Evolutionary conservation across 2,797 vertebrate species (phyloP), one percentile per base, ranked within the genome.

Genomic region (Hydrocynus forskahlii): DNA sequence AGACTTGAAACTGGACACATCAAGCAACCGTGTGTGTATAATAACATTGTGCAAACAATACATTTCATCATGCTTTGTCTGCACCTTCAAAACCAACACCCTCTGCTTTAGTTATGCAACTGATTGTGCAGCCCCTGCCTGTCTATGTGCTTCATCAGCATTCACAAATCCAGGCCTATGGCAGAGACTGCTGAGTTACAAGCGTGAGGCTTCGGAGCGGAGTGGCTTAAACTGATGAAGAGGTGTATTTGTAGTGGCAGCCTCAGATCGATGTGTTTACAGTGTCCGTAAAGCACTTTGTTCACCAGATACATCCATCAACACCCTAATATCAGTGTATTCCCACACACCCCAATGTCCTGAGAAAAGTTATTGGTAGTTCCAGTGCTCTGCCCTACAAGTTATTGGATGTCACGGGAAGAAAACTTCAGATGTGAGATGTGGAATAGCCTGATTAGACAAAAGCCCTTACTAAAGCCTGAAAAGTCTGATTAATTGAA

Each of bases 191-290:
- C n/a, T 48, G 35, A 78, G 45, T 67, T 67, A n/a, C 25, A 69
- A 60, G 50, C 1, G 76, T 17, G 64, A 50, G 16, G 52, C 21
- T 73, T 1, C 19, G 43, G 64, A 19, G 38, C 13, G 1, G 59
- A 63, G 55, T 57, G 62, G 72, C 54, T 83, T 19, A 64, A 68
- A 79, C 9, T 71, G 64, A 83, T 48, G 72, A 38, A 64, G 64
- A n/a, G 45, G 45, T 69, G 76, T 63, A 59, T 75, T 50, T 52
- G 29, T 57, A 35, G 60, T 52, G 52, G 71, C 52, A 73, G 50
- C 14, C 16, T 76, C 19, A 75, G 70, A 79, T 70, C 40, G 52
- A 71, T 83, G 81, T 57, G 77, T 79, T 83, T 79, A 83, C 76
- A 69, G 23, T 48, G n/a, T 13, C 63, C 10, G 60, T 17, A 16